Conservation (phyloP, 2,113 vertebrate species). For the Hemiscyllium ocellatum region DNA sequence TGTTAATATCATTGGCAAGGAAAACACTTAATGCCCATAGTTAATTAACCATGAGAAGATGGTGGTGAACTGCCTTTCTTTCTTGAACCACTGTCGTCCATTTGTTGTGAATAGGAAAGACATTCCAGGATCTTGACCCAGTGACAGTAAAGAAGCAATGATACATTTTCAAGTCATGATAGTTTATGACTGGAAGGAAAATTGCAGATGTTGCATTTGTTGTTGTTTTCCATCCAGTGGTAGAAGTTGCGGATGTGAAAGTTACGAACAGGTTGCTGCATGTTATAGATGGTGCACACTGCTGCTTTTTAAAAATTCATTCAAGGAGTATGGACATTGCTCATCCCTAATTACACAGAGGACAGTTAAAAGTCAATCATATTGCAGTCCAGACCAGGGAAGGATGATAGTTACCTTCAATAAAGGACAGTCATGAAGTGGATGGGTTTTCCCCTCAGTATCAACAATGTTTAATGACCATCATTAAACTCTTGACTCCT, state of each 20-base stretch:
- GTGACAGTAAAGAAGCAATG: background rate
- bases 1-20: background rate
- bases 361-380: no score
- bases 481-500: no score
- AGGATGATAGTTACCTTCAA: no score
- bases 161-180: background rate
- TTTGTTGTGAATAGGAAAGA: background rate
- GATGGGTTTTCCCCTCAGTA: no score
- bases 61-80: background rate
- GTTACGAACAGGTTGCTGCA: background rate
- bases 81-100: background rate
- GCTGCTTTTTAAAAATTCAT: no score
- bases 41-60: background rate
- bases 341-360: no score
- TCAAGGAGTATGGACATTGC: no score
- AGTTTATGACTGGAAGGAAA: background rate
- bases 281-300: background rate
- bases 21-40: background rate
- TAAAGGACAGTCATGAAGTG: no score
- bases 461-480: no score
- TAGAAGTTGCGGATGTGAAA: background rate
- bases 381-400: no score
- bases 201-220: background rate
- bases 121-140: background rate
- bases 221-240: background rate